Percentiles rank a stretch among this genome's conserved stretches.
phyloP scores from a whole-genome alignment of 2,113 vertebrate species.

The Carettochelys insculpta region DNA sequence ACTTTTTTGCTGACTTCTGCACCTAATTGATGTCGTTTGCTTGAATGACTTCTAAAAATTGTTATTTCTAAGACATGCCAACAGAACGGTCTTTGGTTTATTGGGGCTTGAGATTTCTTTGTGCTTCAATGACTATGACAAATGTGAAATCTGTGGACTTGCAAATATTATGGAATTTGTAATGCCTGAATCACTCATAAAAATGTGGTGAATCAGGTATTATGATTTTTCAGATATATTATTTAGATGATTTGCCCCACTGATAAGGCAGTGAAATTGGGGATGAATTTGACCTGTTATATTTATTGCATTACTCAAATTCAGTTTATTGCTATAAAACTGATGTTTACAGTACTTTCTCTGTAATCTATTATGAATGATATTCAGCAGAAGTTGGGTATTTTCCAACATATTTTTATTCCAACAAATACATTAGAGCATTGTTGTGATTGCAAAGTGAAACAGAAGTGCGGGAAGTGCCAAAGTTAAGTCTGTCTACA shows the following conservation, averaged over 20 bases:
- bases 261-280: constrained; percentile 13
- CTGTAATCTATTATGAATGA: background rate
- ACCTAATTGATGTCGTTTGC: background rate
- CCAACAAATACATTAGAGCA: background rate
- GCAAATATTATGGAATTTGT: constrained; percentile 10
- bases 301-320: constrained; percentile 9
- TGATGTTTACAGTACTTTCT: background rate
- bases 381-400: background rate
- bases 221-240: constrained; percentile 25
- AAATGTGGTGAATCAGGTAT: background rate
- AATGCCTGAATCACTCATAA: background rate
- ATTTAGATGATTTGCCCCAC: background rate
- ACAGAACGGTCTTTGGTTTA: background rate
- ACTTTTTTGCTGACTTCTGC: constrained; percentile 4
- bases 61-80: background rate
- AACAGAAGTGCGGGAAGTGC: background rate
- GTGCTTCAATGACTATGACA: background rate
- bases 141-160: background rate
- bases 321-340: background rate
- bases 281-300: background rate
- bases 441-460: background rate
- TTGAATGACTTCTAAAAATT: background rate
- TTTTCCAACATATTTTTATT: background rate
- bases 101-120: background rate
- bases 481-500: background rate